Evolutionary conservation across 2,113 vertebrate genomes (phyloP), one percentile per base, ranked within the genome.

Genomic region (Oryzias celebensis): DNA sequence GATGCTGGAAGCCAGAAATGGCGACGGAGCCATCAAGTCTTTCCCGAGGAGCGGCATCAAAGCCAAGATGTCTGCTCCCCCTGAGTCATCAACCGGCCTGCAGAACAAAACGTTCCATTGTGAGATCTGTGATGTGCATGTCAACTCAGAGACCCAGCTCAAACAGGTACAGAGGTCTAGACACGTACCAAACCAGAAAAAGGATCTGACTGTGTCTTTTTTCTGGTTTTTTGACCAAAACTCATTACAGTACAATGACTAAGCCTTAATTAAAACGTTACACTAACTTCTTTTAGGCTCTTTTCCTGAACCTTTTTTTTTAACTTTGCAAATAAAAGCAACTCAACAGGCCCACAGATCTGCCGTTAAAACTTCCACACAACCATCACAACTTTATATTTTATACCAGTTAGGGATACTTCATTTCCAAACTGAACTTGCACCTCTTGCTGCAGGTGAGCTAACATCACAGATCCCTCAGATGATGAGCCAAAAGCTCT

Each of bases 91-190:
- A 26, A 96, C 95, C 0, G 96, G 96, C 74, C 93, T 99, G 65
- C 97, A 98, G 88, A 96, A 99, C 90, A 99, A 97, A 91, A 98
- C 94, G 16, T 99, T 99, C 92, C 96, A 97, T 93, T 99, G 97
- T 94, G 95, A 99, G 93, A 96, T 95, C 87, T 99, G 97, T 52
- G 94, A 98, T 51, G 97, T 99, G 77, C 97, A 96, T 0, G 95
- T 99, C 77, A 99, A 98, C 89, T 99, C 97, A 0, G 97, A 98
- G 89, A 99, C 95, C 71, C 97, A 99, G 84, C 95, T 98, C 71
- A 99, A 99, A 90, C 97, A 99, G 95, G 97, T 98, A 28, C 7
- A 66, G 74, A 7, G 7, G 3, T 26, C 26, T 8, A 10, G 31
- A 8, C 31, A 31, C 2, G 8, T 7, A 28, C 26, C 26, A 28